Conservation (phyloP, 1,140 invertebrate genomes). For the Magallana gigas region DNA sequence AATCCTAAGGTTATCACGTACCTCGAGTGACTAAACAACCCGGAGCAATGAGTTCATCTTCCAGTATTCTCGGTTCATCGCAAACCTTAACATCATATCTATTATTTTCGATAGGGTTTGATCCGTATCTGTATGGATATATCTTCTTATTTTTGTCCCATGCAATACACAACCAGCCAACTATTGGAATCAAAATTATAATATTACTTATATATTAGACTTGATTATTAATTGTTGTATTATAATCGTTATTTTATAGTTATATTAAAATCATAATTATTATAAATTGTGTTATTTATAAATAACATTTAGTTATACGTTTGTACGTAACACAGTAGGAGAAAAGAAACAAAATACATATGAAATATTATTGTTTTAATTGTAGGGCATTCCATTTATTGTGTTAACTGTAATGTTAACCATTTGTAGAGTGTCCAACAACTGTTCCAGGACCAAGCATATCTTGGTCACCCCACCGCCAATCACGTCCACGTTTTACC, state of each 20-base stretch:
- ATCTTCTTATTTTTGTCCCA: background rate
- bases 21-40: background rate
- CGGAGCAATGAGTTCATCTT: background rate
- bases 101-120: background rate
- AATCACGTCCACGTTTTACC: slow-evolving; percentile 44
- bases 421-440: slow-evolving; percentile 33
- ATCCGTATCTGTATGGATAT: background rate
- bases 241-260: no score
- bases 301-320: no score
- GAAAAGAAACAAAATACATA: no score
- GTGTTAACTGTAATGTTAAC: background rate
- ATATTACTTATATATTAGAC: no score
- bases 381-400: no score
- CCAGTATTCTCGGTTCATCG: background rate
- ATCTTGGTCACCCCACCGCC: slow-evolving; percentile 55
- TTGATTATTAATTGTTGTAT: no score
- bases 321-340: no score
- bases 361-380: no score
- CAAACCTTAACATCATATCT: background rate
- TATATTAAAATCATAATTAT: no score
- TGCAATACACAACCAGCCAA: background rate
- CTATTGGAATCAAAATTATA: background rate
- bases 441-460: slow-evolving; percentile 47
- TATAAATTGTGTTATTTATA: no score
- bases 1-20: no score